A percentile compares a stretch with the other conserved stretches of the same genome.
Conservation (phyloP, 2,888 invertebrate species). For the Lasius platythorax region DNA sequence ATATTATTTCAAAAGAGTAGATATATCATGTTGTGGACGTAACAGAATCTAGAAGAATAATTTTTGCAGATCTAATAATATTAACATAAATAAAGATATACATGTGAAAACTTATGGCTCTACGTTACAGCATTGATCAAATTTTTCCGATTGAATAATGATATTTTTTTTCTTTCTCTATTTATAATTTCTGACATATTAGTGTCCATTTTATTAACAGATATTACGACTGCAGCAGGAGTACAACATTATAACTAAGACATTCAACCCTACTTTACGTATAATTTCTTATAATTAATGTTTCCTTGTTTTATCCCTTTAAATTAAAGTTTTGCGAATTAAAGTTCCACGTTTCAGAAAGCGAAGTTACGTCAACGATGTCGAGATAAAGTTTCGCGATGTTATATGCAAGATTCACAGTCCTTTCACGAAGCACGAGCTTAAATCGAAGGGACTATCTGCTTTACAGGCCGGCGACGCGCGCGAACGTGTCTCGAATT, state of each 20-base stretch:
- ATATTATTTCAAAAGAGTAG: not conserved
- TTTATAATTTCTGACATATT: not conserved
- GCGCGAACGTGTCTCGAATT: slow-evolving; percentile 53
- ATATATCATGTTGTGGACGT: not conserved
- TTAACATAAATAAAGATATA: not conserved
- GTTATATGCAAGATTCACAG: slow-evolving; percentile 22
- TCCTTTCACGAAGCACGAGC: slow-evolving; percentile 16
- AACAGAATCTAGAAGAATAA: not conserved
- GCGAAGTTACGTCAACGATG: slow-evolving; percentile 10
- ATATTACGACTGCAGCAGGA: not conserved
- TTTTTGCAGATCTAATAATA: slow-evolving; percentile 1
- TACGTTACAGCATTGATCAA: not conserved
- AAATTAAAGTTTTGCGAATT: slow-evolving; percentile 21
- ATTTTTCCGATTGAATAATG: not conserved
- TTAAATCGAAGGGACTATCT: slow-evolving; percentile 37
- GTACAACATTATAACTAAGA: not conserved
- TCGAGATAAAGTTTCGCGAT: slow-evolving; percentile 18
- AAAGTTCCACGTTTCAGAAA: slow-evolving; percentile 2
- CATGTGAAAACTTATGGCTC: not conserved
- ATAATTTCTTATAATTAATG: slow-evolving; percentile 39
- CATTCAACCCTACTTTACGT: not conserved
- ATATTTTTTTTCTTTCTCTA: not conserved
- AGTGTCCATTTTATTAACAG: not conserved
- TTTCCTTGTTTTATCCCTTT: not conserved
- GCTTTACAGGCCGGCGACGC: slow-evolving; percentile 36